Evolutionary conservation across 1,140 invertebrate genomes (phyloP).

Genomic region (Cataglyphis hispanica): DNA sequence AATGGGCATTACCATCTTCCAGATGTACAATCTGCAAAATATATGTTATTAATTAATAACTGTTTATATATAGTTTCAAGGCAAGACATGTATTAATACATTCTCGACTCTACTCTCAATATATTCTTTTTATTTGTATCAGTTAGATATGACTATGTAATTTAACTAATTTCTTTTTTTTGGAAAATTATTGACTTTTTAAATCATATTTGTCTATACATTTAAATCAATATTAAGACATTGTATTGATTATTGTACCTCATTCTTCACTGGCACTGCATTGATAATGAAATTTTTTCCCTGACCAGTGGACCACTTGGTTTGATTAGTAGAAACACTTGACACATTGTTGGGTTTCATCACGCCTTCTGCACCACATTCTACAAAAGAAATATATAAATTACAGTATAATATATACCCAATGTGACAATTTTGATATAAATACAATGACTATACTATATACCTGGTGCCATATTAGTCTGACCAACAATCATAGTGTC

Average conservation of each 20-base stretch:
- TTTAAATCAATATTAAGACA: background rate
- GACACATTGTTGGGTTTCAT: constrained; percentile 73
- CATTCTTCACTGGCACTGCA: constrained; percentile 72
- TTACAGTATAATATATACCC: background rate
- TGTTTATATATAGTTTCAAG: background rate
- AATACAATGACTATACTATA: background rate
- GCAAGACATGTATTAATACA: background rate
- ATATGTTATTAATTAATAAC: background rate
- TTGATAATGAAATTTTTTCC: constrained; percentile 75
- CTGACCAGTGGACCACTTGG: constrained; percentile 71
- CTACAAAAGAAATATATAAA: constrained; percentile 39
- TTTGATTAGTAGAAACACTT: constrained; percentile 70
- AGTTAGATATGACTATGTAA: background rate
- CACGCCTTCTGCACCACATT: constrained; percentile 69
- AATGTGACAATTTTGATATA: background rate
- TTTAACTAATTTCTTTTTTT: background rate
- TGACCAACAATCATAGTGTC: constrained; percentile 73
- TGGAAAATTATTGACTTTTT: background rate
- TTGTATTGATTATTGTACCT: constrained; percentile 38
- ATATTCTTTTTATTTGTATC: background rate
- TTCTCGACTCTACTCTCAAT: no score
- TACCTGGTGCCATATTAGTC: constrained; percentile 70
- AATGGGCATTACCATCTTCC: constrained; percentile 71
- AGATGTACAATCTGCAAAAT: constrained; percentile 71
- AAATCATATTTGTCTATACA: background rate